These are phyloP conservation scores for Uropetala carovei DNA, from an alignment of 2,888 invertebrate genomes.

Conservation along the genomic window DNA sequence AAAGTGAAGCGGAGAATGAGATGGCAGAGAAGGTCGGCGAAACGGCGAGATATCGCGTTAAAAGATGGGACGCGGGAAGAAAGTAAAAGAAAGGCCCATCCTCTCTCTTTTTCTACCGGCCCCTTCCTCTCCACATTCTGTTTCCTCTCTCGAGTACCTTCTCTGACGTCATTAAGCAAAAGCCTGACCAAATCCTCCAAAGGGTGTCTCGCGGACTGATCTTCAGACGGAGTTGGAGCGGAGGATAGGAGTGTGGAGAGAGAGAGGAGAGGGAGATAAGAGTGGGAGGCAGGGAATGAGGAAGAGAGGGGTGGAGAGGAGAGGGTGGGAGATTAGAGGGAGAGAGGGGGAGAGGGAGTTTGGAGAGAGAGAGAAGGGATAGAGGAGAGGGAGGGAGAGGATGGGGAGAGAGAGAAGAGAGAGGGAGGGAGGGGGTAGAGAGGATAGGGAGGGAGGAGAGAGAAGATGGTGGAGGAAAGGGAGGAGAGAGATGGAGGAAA, in stretches of 20 bases:
- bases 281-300: not conserved
- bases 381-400: not conserved
- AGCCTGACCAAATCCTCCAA: not conserved
- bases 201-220: not conserved
- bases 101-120: not conserved
- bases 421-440: not conserved
- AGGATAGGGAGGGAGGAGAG: not conserved
- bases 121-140: not conserved
- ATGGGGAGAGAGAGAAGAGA: not conserved
- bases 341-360: not conserved
- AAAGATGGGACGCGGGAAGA: not conserved
- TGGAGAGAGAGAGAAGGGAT: not conserved
- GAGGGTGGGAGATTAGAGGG: too few species aligned
- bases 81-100: not conserved
- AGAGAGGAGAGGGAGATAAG: not conserved
- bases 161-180: not conserved
- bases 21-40: not conserved
- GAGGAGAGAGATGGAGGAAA: slow-evolving; percentile 7
- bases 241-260: not conserved
- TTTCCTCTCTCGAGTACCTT: not conserved
- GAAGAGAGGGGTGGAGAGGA: too few species aligned
- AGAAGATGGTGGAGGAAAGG: not conserved
- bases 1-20: not conserved
- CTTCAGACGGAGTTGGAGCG: not conserved
- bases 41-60: not conserved